Percentiles rank a stretch among this genome's conserved stretches.
Conservation (phyloP, 2,797 vertebrate species). For the Petrocephalus sullivani region DNA sequence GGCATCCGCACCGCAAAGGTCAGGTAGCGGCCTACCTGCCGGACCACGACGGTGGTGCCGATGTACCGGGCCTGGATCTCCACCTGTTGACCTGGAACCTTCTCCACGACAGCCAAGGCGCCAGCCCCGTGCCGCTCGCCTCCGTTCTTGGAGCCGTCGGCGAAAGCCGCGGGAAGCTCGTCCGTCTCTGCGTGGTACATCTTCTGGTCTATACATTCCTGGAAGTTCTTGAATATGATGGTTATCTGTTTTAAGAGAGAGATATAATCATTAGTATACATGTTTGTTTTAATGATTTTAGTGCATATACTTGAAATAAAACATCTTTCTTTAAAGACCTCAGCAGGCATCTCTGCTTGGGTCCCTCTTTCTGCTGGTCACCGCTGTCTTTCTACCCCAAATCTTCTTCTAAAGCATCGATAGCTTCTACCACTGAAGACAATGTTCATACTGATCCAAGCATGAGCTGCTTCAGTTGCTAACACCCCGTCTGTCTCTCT, state of each 20-base stretch:
- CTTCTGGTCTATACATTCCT: conserved; percentile 95
- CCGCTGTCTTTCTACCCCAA: no score
- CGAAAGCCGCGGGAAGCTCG: conserved; percentile 86
- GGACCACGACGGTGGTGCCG: conserved; percentile 90
- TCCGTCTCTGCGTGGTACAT: conserved; percentile 93
- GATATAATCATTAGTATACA: not conserved
- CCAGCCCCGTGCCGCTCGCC: conserved; percentile 85
- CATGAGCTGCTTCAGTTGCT: no score
- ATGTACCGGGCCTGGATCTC: conserved; percentile 97
- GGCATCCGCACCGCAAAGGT: conserved; percentile 95
- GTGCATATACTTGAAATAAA: not conserved
- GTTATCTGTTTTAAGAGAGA: conserved; percentile 69
- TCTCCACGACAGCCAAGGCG: conserved; percentile 86
- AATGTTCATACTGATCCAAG: no score
- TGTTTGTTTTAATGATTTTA: not conserved
- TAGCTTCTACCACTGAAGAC: no score
- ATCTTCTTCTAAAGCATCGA: no score
- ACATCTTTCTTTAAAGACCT: not conserved
- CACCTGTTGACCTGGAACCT: conserved; percentile 86
- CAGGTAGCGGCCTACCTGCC: conserved; percentile 91
- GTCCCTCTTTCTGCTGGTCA: not conserved
- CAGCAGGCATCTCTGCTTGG: not conserved
- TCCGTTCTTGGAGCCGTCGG: conserved; percentile 87
- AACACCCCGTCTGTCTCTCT: not conserved
- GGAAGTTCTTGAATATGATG: conserved; percentile 98